These are phyloP conservation scores for Drosophila guanche DNA, from an alignment of 1,140 invertebrate species.

Conservation along the genomic window DNA sequence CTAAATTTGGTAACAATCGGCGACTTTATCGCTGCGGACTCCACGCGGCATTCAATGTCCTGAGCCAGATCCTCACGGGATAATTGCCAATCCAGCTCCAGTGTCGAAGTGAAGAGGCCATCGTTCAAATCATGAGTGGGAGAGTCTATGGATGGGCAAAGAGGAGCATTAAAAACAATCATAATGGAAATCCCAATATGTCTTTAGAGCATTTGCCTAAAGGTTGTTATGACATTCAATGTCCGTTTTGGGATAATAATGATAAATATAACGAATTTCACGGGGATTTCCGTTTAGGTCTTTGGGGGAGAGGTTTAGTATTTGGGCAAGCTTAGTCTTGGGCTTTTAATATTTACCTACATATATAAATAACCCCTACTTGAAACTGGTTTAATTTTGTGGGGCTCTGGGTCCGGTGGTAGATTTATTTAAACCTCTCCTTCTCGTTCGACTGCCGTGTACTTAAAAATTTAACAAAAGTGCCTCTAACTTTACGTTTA, in stretches of 20 bases:
- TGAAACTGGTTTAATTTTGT: too few relatives aligned
- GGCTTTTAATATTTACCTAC: too few relatives aligned
- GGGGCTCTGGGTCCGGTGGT: not conserved
- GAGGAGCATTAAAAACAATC: not conserved
- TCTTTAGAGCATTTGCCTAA: too few relatives aligned
- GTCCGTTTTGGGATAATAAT: too few relatives aligned
- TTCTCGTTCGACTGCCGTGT: conserved; percentile 4
- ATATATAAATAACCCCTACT: too few relatives aligned
- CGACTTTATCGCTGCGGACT: conserved; percentile 88
- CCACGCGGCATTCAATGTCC: conserved; percentile 90
- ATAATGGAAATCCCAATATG: not conserved
- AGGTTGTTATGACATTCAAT: too few relatives aligned
- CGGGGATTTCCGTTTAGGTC: too few relatives aligned
- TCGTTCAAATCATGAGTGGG: conserved; percentile 83
- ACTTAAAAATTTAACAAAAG: conserved; percentile 64
- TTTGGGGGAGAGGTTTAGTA: too few relatives aligned
- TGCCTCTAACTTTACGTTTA: conserved; percentile 65
- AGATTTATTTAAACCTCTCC: conserved; percentile 13
- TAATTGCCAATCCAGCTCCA: conserved; percentile 87
- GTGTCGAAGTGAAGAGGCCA: conserved; percentile 87
- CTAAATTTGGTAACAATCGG: conserved; percentile 85
- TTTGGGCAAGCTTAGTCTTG: too few relatives aligned
- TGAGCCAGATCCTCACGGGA: conserved; percentile 90
- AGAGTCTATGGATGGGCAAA: conserved; percentile 54
- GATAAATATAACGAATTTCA: too few relatives aligned